These are phyloP conservation scores for Apodemia hepburni DNA, from an alignment of 2,888 invertebrate genomes.

Conservation along the genomic window DNA sequence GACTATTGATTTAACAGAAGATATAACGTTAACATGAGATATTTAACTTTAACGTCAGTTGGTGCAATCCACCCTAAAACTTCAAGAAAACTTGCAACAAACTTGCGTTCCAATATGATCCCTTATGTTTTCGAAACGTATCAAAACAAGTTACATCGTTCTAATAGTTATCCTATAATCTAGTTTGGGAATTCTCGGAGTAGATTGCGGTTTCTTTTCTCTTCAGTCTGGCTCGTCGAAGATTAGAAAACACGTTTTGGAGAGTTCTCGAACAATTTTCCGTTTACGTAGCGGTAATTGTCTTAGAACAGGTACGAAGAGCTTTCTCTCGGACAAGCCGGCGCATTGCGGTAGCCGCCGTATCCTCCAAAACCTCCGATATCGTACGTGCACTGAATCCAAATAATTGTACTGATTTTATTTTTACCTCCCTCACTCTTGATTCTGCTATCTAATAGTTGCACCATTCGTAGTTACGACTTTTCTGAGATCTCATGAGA, in stretches of 20 bases:
- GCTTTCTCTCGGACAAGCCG: conserved; percentile 47
- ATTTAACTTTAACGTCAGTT: no score
- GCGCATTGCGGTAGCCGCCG: conserved; percentile 68
- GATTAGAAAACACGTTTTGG: conserved; percentile 72
- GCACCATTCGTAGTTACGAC: conserved; percentile 37
- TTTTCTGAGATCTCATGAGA: conserved; percentile 23
- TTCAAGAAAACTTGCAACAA: background rate
- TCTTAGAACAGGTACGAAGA: conserved; percentile 66
- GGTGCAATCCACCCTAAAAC: no score
- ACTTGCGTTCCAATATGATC: background rate
- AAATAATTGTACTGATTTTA: conserved; percentile 74
- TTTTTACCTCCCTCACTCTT: conserved; percentile 66
- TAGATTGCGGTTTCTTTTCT: conserved; percentile 34
- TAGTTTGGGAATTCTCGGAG: conserved; percentile 24
- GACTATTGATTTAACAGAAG: no score
- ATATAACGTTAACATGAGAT: no score
- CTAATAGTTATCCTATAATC: conserved; percentile 22
- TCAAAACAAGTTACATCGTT: conserved; percentile 8
- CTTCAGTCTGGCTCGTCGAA: conserved; percentile 49
- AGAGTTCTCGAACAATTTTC: conserved; percentile 70
- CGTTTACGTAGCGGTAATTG: conserved; percentile 76
- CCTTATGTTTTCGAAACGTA: background rate
- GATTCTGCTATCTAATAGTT: conserved; percentile 72
- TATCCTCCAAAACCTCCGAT: conserved; percentile 64
- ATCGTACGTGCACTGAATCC: conserved; percentile 70